Conservation (phyloP, 2,888 invertebrate genomes). For the Cantharis rustica region DNA sequence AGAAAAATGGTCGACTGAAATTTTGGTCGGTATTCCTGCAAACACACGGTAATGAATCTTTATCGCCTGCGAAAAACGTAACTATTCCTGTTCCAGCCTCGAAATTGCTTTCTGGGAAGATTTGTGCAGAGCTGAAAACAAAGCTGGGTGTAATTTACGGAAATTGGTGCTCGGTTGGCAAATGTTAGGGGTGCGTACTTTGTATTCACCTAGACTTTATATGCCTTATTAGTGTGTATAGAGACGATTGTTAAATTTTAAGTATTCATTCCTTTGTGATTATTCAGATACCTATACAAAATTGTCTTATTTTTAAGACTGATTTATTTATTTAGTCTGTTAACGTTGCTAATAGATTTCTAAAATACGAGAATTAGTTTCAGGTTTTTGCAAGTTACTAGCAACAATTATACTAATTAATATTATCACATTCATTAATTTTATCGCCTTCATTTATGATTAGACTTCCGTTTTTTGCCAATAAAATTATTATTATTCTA, state of each 20-base stretch:
- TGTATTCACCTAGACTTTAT: conserved; percentile 32
- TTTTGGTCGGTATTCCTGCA: conserved; percentile 47
- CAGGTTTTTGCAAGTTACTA: not conserved
- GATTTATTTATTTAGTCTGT: not conserved
- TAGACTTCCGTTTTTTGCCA: not conserved
- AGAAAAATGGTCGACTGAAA: conserved; percentile 46
- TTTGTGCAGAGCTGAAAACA: conserved; percentile 60
- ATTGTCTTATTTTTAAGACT: not conserved
- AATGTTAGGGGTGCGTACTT: conserved; percentile 37
- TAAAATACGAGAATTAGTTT: not conserved
- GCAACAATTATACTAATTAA: not conserved
- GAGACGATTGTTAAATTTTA: conserved; percentile 23
- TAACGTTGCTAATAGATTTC: not conserved
- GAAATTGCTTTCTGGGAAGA: conserved; percentile 60
- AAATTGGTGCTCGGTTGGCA: conserved; percentile 55
- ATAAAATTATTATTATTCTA: not conserved
- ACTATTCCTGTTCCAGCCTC: conserved; percentile 51
- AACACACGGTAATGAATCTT: conserved; percentile 57
- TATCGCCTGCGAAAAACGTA: conserved; percentile 57
- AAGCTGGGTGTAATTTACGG: conserved; percentile 61
- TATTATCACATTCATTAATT: not conserved
- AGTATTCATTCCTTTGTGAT: conserved; percentile 12
- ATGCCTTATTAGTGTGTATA: conserved; percentile 25
- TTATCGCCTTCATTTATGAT: not conserved
- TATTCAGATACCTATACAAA: not conserved